Conservation (phyloP, 1,140 invertebrate genomes). For the Nephotettix cincticeps region DNA sequence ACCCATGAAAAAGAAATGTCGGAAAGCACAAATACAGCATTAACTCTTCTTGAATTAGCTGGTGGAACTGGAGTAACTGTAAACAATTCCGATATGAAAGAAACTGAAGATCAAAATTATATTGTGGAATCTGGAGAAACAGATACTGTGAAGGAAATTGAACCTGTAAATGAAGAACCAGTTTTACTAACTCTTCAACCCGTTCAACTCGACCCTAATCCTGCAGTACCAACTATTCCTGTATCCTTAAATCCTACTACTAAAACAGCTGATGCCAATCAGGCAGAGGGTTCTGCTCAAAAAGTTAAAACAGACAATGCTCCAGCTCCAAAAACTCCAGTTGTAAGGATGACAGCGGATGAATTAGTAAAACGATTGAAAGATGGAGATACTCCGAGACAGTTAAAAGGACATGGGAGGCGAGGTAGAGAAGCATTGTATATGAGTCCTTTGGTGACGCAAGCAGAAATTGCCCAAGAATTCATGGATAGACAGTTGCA, state of each 20-base stretch:
- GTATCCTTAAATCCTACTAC: too few relatives aligned
- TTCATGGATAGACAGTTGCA: slow-evolving; percentile 47
- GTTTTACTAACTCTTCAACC: not conserved
- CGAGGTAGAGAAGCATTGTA: not conserved
- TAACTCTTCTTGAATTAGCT: not conserved
- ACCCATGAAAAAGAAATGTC: not conserved
- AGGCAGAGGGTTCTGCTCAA: not conserved
- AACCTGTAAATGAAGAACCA: not conserved
- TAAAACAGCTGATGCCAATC: too few relatives aligned
- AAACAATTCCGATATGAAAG: not conserved
- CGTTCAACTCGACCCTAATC: not conserved
- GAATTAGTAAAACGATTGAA: not conserved
- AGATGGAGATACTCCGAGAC: not conserved
- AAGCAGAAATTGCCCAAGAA: slow-evolving; percentile 52
- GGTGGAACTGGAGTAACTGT: not conserved
- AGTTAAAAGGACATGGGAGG: not conserved
- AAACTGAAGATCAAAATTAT: not conserved
- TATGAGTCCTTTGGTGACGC: slow-evolving; percentile 52
- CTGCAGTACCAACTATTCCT: too few relatives aligned
- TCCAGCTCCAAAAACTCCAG: not conserved
- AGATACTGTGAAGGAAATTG: not conserved
- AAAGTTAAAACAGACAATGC: not conserved
- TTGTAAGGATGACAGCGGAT: not conserved
- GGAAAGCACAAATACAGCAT: slow-evolving; percentile 2
- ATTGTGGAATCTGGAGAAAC: not conserved